Conservation (phyloP, 2,113 vertebrate genomes). For the Smithornis capensis region DNA sequence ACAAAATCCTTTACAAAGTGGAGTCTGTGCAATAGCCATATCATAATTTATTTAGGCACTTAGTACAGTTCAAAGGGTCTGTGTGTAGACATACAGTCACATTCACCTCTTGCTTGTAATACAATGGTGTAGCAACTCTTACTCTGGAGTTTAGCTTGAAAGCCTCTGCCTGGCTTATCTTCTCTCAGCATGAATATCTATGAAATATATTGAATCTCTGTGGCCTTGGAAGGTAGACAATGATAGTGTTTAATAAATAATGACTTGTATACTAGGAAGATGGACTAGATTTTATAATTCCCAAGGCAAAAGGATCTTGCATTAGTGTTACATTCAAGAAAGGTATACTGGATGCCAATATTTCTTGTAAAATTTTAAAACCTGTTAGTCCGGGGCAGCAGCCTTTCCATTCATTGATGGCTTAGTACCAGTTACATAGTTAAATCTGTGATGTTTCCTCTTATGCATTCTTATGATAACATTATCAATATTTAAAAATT, state of each 20-base stretch:
- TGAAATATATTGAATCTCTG: background rate
- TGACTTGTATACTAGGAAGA: background rate
- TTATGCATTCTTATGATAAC: background rate
- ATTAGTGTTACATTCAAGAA: background rate
- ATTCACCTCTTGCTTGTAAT: background rate
- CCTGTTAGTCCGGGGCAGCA: background rate
- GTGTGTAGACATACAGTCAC: background rate
- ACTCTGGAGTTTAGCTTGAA: background rate
- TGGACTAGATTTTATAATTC: background rate
- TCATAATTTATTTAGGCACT: background rate
- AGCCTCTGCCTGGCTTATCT: background rate
- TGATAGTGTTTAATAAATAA: background rate
- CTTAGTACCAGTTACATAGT: background rate
- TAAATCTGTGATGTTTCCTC: background rate
- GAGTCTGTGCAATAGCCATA: background rate
- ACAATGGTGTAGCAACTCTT: background rate
- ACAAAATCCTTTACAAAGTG: background rate
- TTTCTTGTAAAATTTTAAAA: background rate
- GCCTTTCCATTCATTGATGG: background rate
- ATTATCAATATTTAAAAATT: background rate
- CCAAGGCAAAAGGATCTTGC: background rate
- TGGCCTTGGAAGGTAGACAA: background rate
- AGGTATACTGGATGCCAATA: background rate
- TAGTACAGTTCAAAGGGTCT: background rate
- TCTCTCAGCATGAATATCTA: background rate